Percentiles rank a stretch among this genome's conserved stretches.
Evolutionary conservation across 2,888 invertebrate genomes (phyloP).

Genomic region (Hetaerina titia): DNA sequence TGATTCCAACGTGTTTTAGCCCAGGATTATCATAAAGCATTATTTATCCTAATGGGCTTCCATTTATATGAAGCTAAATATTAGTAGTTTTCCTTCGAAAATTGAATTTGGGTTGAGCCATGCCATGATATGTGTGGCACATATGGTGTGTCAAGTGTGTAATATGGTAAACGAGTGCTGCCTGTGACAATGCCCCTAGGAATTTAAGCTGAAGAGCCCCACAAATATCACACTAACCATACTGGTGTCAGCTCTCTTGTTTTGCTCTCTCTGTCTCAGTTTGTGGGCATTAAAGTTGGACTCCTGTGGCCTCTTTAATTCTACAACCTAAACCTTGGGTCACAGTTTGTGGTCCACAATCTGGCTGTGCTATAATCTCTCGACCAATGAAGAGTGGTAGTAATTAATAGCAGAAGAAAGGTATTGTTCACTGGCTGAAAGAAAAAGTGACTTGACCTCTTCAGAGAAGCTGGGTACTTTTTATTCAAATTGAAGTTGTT

Average conservation of each 20-base stretch:
- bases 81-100: background rate
- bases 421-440: background rate
- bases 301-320: slow-evolving; percentile 48
- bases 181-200: background rate
- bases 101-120: background rate
- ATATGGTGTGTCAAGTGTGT: background rate
- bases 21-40: slow-evolving; percentile 25
- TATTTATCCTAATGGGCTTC: slow-evolving; percentile 53
- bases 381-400: slow-evolving; percentile 61
- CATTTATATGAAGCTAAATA: slow-evolving; percentile 12
- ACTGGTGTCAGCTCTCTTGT: background rate
- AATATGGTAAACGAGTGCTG: background rate
- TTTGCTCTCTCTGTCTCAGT: slow-evolving; percentile 40
- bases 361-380: slow-evolving; percentile 64
- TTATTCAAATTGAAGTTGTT: background rate
- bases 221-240: background rate
- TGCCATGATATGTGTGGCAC: background rate
- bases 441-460: background rate
- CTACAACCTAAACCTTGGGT: slow-evolving; percentile 11
- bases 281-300: slow-evolving; percentile 33
- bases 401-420: slow-evolving; percentile 28
- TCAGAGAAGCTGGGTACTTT: background rate
- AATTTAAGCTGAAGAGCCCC: slow-evolving; percentile 17
- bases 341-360: slow-evolving; percentile 57
- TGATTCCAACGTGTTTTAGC: background rate